Conservation (phyloP, 2,888 invertebrate species). For the Lacanobia oleracea region DNA sequence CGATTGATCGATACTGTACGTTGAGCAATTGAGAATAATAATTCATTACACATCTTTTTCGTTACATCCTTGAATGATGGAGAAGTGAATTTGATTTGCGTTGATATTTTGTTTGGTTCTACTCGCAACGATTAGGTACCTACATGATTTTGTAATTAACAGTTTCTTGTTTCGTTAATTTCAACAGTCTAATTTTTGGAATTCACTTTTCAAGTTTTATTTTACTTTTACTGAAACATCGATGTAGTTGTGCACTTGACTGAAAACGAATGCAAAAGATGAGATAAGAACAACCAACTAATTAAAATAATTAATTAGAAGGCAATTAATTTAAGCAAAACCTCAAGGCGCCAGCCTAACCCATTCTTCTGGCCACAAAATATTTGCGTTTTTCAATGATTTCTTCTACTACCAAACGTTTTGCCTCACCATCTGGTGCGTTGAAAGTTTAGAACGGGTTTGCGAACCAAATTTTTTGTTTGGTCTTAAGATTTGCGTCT, state of each 20-base stretch:
- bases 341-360: neutral
- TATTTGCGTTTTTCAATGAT: neutral
- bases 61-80: slow-evolving; percentile 10
- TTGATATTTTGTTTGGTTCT: slow-evolving; percentile 6
- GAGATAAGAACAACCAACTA: neutral
- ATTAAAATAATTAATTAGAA: neutral
- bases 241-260: neutral
- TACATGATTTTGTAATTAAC: neutral
- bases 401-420: neutral
- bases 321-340: neutral
- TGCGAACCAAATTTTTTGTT: neutral
- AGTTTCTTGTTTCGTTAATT: no score
- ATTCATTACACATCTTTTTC: slow-evolving; percentile 35
- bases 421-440: neutral
- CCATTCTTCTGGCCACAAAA: neutral
- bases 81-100: slow-evolving; percentile 9
- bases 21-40: slow-evolving; percentile 43
- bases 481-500: slow-evolving; percentile 2
- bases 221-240: neutral
- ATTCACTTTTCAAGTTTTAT: neutral
- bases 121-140: neutral
- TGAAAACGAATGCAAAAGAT: neutral
- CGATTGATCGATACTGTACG: slow-evolving; percentile 22
- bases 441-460: neutral
- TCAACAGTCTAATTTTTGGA: neutral